Evolutionary conservation across 2,888 invertebrate genomes (phyloP), one percentile per base, ranked within the genome.

Genomic region (Leptura quadrifasciata): DNA sequence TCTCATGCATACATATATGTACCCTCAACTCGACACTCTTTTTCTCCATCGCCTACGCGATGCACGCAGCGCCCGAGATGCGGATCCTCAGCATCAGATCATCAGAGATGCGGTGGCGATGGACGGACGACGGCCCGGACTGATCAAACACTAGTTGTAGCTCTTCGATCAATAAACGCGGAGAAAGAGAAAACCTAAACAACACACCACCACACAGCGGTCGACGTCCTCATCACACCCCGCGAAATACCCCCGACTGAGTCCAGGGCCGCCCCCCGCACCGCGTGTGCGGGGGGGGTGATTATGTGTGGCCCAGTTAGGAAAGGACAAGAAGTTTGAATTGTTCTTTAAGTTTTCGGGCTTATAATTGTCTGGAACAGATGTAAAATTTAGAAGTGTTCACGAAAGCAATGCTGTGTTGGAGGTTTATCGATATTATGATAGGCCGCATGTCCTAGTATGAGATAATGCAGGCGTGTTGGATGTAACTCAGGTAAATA

Each of bases 141-240:
- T 84, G 84, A 84, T 86, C 84, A 84, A 84, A 85, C 84, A 85
- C 81, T 77, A 77, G 77, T 80, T 79, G 81, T 82, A 81, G 82
- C 77, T 76, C 81, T 79, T 80, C 84, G 85, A 84, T 85, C 83
- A 82, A 84, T 84, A 85, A 81, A 78, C 80, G 81, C 82, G 80
- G 83, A 81, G 83, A 79, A 78, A 85, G 84, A 84, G 84, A 86
- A 86, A 84, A 84, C 82, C 84, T 84, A 86, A 86, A 85, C 85
- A 86, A 86, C 86, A 85, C 77, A 76, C 81, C 80, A 81, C 81
- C 80, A 78, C 74, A 79, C 76, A 78, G 77, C 82, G 82, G 82
- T 79, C 82, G 81, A 76, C 79, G 80, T 79, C 82, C 83, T 81
- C 74, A 31, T 64, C 68, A 65, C 73, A 75, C 68, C 75, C 72